Conservation (phyloP, 2,797 vertebrate species). For the Schizothorax lantsangensis region DNA sequence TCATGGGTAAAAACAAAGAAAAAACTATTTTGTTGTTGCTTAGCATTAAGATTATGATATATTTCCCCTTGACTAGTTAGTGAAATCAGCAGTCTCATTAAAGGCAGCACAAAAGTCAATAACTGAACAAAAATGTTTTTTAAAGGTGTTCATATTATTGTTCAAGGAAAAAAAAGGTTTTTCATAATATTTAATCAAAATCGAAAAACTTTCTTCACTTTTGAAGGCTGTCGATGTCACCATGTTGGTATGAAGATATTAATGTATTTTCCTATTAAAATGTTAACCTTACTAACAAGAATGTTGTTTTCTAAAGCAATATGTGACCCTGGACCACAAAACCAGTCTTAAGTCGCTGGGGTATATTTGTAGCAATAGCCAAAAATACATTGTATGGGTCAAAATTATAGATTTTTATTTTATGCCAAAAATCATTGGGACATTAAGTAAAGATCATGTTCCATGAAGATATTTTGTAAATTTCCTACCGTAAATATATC, state of each 20-base stretch:
- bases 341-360: too few relatives aligned
- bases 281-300: background rate
- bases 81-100: background rate
- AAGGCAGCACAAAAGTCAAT: background rate
- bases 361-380: too few relatives aligned
- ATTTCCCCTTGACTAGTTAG: too few relatives aligned
- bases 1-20: background rate
- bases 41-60: too few relatives aligned
- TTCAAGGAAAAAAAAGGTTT: background rate
- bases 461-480: too few relatives aligned
- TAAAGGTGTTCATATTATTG: background rate
- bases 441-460: too few relatives aligned
- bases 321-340: too few relatives aligned
- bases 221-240: background rate
- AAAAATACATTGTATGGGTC: too few relatives aligned
- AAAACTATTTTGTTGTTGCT: background rate
- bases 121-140: background rate
- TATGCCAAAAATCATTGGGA: too few relatives aligned
- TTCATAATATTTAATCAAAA: background rate
- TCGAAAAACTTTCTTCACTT: background rate
- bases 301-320: background rate
- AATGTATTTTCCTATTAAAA: too few relatives aligned
- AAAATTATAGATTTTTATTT: too few relatives aligned
- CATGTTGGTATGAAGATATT: background rate
- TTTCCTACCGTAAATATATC: too few relatives aligned